Evolutionary conservation across 2,113 vertebrate species (phyloP), one percentile per base, ranked within the genome.

Genomic region (Tursiops truncatus): DNA sequence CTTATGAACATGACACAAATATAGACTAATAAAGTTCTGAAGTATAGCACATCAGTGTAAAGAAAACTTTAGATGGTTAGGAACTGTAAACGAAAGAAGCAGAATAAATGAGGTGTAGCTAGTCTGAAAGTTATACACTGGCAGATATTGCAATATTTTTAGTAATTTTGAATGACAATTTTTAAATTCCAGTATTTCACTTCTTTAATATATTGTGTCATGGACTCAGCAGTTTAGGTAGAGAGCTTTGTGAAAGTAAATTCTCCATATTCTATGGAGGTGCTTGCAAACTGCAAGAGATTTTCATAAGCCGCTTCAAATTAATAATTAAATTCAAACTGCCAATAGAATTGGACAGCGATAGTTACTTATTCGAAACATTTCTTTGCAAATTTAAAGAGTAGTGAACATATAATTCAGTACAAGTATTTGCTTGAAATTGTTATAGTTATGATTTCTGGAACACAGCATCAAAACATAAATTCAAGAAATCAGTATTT

Each of bases 401-500:
- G 12, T 41, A 56, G 20, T 65, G 83, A 89, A 85, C 38, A 56
- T 81, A 67, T 50, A 63, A 88, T 18, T 80, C 60, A 89, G 58
- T 80, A 56, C 0, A 94, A 71, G 25, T 41, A 76, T 76, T 94
- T 97, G 10, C 91, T 91, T 94, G 31, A 97, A 77, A 58, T 94
- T 93, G 33, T 84, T 89, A 3, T 50, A 81, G 89, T 94, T 96
- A 76, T 47, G 38, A 62, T 77, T 92, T 93, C n/a, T 89, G 21
- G 5, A 88, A 65, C 18, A 82, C 0, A 94, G 6, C 38, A 82
- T 87, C n/a, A 87, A 94, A 81, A 76, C 9, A 41, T 56, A 94
- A 89, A 95, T 91, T 76, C 20, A 77, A 95, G 21, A 82, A 91
- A 81, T 85, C 76, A 94, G 79, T 56, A 68, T 96, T 95, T 93